Evolutionary conservation across 2,888 invertebrate species (phyloP).

Genomic region (Troides aeacus): DNA sequence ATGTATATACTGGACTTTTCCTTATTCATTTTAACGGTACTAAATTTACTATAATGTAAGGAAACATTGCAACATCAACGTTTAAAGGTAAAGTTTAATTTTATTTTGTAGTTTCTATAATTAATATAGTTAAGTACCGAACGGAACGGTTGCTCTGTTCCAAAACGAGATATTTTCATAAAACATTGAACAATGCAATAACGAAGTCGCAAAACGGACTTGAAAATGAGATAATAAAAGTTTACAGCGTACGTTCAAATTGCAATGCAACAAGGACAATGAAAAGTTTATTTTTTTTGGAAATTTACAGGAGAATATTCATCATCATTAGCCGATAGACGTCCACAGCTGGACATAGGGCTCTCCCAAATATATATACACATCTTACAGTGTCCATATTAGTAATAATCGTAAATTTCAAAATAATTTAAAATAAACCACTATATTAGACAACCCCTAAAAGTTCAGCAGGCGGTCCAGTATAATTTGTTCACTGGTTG

Average conservation of each 20-base stretch:
- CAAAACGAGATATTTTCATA: not conserved
- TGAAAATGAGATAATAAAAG: slow-evolving; percentile 9
- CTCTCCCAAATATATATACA: too few relatives aligned
- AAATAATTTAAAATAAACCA: too few relatives aligned
- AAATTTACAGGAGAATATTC: too few relatives aligned
- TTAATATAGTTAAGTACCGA: not conserved
- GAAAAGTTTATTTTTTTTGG: not conserved
- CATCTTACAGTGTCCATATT: too few relatives aligned
- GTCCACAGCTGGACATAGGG: too few relatives aligned
- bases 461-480: too few relatives aligned
- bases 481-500: too few relatives aligned
- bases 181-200: slow-evolving; percentile 8
- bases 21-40: not conserved
- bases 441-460: too few relatives aligned
- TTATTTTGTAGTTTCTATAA: not conserved
- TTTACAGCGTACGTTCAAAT: slow-evolving; percentile 4
- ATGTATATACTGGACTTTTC: too few relatives aligned
- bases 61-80: not conserved
- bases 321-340: too few relatives aligned
- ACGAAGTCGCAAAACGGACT: slow-evolving; percentile 1
- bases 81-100: not conserved
- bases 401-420: too few relatives aligned
- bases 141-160: not conserved
- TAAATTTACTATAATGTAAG: not conserved
- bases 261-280: not conserved